A percentile compares a stretch with the other conserved stretches of the same genome.
Conservation (phyloP, 2,113 vertebrate species). For the Lynx canadensis region DNA sequence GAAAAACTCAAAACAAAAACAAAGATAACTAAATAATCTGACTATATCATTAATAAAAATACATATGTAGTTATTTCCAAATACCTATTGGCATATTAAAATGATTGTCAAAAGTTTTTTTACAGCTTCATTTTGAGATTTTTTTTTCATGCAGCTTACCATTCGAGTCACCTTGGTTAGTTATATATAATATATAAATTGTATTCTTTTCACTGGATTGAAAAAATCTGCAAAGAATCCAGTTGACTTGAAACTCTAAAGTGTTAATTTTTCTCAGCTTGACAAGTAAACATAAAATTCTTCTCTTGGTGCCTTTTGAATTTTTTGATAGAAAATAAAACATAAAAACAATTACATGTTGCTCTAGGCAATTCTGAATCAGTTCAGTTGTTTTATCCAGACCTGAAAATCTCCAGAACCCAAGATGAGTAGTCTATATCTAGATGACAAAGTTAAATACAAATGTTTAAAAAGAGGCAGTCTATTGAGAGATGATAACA, state of each 20-base stretch:
- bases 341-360: constrained; percentile 62
- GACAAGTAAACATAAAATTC: constrained; percentile 60
- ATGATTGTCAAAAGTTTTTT: not conserved
- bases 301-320: constrained; percentile 60
- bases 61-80: not conserved
- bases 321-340: constrained; percentile 72
- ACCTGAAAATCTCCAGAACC: constrained; percentile 65
- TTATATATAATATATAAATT: not conserved
- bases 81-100: not conserved
- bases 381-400: constrained; percentile 62
- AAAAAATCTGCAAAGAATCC: constrained; percentile 3
- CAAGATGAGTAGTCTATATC: not conserved
- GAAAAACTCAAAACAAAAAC: not conserved
- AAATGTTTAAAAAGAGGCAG: constrained; percentile 47
- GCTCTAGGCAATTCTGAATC: constrained; percentile 63
- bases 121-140: not conserved
- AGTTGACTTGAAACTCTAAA: constrained; percentile 29
- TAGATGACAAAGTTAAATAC: constrained; percentile 60
- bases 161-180: not conserved
- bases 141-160: not conserved
- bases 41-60: not conserved
- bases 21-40: not conserved
- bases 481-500: not conserved
- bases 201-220: not conserved
- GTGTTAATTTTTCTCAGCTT: constrained; percentile 65